Evolutionary conservation across 2,888 invertebrate genomes (phyloP).

Genomic region (Saturnia pavonia): DNA sequence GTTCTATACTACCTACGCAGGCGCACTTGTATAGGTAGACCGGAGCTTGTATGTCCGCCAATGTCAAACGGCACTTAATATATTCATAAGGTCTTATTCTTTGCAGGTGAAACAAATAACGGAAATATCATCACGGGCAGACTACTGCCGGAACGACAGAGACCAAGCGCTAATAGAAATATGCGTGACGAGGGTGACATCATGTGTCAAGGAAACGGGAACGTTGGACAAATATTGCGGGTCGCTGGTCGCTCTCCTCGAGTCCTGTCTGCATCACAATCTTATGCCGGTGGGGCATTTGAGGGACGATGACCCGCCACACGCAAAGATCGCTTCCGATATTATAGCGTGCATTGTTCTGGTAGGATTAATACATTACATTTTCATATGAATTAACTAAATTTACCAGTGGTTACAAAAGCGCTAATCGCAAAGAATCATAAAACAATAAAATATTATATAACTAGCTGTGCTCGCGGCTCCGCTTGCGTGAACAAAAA

Average conservation of each 20-base stretch:
- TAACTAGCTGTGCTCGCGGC: too few relatives aligned
- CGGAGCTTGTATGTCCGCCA: too few relatives aligned
- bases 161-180: constrained; percentile 98
- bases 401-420: too few relatives aligned
- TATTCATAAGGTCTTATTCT: constrained; percentile 5
- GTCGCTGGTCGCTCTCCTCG: constrained; percentile 90
- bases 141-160: constrained; percentile 93
- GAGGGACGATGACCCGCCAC: constrained; percentile 94
- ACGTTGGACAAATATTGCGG: constrained; percentile 93
- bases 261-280: constrained; percentile 94
- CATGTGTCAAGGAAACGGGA: constrained; percentile 93
- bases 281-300: constrained; percentile 86
- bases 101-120: constrained; percentile 87
- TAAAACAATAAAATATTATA: too few relatives aligned
- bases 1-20: too few relatives aligned
- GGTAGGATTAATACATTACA: constrained; percentile 77
- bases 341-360: constrained; percentile 96
- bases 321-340: constrained; percentile 97
- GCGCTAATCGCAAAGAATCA: too few relatives aligned
- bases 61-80: not conserved
- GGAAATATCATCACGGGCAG: constrained; percentile 90
- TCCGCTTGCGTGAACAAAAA: too few relatives aligned
- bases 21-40: too few relatives aligned
- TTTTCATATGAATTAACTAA: not conserved
- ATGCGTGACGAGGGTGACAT: constrained; percentile 94